Conservation (phyloP, 2,113 vertebrate genomes). For the Bos indicus region DNA sequence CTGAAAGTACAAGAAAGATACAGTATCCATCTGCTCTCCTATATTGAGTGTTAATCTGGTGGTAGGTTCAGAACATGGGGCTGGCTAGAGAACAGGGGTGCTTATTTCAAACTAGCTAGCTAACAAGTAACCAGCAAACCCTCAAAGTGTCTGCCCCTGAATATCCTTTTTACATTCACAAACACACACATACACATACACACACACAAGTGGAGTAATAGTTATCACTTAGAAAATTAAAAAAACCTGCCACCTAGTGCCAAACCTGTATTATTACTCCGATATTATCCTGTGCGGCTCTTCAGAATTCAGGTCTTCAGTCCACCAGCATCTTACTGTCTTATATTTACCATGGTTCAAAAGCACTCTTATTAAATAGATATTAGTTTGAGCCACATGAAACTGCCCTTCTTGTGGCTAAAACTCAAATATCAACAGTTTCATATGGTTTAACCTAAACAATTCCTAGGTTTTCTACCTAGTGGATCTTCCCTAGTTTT, state of each 20-base stretch:
- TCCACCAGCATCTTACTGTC: not conserved
- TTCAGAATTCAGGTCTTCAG: not conserved
- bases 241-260: constrained; percentile 77
- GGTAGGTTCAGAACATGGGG: not conserved
- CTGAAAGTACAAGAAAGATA: not conserved
- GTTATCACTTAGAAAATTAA: constrained; percentile 49
- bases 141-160: not conserved
- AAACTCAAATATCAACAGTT: not conserved
- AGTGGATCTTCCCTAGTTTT: not conserved
- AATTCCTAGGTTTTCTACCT: not conserved
- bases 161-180: not conserved
- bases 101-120: not conserved
- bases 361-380: not conserved
- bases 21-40: not conserved
- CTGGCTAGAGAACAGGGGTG: not conserved
- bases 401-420: not conserved
- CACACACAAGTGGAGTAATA: not conserved
- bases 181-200: not conserved
- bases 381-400: not conserved
- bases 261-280: not conserved
- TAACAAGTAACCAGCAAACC: not conserved
- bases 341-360: not conserved
- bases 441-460: not conserved
- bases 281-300: not conserved
- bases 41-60: not conserved